Percentiles rank a stretch among this genome's conserved stretches.
phyloP scores from a whole-genome alignment of 2,797 vertebrate genomes.

The Passerculus sandwichensis region DNA sequence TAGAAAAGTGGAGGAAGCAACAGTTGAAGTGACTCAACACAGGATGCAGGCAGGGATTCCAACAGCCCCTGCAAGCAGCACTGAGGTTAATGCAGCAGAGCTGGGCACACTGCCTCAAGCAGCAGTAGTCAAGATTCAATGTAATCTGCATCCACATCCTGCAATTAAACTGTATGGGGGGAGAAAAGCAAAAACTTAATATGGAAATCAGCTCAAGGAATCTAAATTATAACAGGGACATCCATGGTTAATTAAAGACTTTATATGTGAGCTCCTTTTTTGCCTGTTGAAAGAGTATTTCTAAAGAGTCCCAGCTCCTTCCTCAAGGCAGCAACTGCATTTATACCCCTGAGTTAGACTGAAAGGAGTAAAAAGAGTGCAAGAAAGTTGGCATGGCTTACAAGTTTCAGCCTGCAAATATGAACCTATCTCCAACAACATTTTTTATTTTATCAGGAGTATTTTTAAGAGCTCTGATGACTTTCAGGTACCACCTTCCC shows the following conservation, averaged over 20 bases:
- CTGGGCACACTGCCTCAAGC: not conserved
- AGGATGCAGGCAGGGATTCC: not conserved
- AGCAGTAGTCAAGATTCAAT: not conserved
- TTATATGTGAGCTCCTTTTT: fast-evolving
- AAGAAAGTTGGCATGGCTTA: not conserved
- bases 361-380: not conserved
- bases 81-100: not conserved
- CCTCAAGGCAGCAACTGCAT: not conserved
- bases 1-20: not conserved
- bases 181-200: fast-evolving
- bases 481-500: not conserved
- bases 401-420: not conserved
- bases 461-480: not conserved
- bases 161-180: not conserved
- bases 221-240: not conserved
- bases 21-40: not conserved
- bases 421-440: not conserved
- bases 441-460: not conserved
- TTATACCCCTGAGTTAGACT: not conserved
- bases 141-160: not conserved
- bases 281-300: not conserved
- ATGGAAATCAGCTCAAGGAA: not conserved
- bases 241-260: not conserved
- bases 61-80: not conserved
- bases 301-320: not conserved